phyloP scores from a whole-genome alignment of 2,888 invertebrate species.

The Dryocosmus kuriphilus region DNA sequence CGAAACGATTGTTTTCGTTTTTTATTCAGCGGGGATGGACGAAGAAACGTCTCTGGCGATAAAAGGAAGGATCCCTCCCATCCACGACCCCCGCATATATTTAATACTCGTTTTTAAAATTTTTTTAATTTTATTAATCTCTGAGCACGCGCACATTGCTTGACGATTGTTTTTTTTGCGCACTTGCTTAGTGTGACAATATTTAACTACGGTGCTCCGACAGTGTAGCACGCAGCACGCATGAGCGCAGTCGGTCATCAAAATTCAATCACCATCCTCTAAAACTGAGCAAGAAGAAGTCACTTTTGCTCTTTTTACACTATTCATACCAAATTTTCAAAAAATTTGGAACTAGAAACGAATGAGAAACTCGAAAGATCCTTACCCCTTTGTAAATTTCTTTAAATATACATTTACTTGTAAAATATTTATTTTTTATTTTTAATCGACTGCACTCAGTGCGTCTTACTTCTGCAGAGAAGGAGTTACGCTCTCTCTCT shows the following conservation, averaged over 20 bases:
- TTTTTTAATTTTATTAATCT: slow-evolving; percentile 58
- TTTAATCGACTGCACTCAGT: slow-evolving; percentile 57
- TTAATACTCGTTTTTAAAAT: slow-evolving; percentile 73
- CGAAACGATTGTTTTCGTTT: slow-evolving; percentile 42
- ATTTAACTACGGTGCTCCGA: slow-evolving; percentile 64
- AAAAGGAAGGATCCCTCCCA: slow-evolving; percentile 75
- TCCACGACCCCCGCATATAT: slow-evolving; percentile 77
- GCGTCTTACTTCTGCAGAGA: slow-evolving; percentile 63
- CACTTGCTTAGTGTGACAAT: slow-evolving; percentile 53
- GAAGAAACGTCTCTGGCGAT: slow-evolving; percentile 47
- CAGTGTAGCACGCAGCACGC: slow-evolving; percentile 62
- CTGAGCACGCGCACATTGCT: slow-evolving; percentile 65
- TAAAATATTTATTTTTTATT: background rate
- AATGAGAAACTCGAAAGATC: background rate
- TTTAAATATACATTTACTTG: background rate
- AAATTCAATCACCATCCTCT: slow-evolving; percentile 1
- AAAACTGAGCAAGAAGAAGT: slow-evolving; percentile 18
- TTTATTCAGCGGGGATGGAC: slow-evolving; percentile 33
- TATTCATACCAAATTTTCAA: background rate
- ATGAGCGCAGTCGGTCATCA: slow-evolving; percentile 46
- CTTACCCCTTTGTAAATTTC: background rate
- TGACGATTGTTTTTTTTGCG: slow-evolving; percentile 45
- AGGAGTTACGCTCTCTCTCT: slow-evolving; percentile 58
- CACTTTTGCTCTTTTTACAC: background rate
- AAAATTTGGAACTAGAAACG: slow-evolving; percentile 12